Conservation (phyloP, 2,113 vertebrate genomes). For the Callocephalon fimbriatum region DNA sequence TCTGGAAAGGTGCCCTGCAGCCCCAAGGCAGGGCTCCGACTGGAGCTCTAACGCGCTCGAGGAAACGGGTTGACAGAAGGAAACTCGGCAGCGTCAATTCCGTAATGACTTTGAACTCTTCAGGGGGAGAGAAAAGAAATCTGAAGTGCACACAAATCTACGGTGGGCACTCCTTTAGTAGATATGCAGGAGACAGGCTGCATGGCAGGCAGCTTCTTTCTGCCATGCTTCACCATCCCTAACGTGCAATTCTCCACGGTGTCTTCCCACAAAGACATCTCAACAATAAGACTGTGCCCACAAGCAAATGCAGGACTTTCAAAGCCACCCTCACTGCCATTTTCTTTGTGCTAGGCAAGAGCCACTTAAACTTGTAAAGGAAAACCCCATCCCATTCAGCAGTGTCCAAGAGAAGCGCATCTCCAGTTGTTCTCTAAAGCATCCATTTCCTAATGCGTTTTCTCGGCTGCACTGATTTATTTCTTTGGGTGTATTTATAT, state of each 20-base stretch:
- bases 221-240: neutral
- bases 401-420: neutral
- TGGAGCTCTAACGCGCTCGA: rapidly evolving
- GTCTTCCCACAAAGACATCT: neutral
- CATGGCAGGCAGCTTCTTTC: neutral
- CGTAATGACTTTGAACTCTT: neutral
- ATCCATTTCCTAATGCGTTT: neutral
- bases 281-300: neutral
- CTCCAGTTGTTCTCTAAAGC: neutral
- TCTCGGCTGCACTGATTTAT: neutral
- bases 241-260: neutral
- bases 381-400: neutral
- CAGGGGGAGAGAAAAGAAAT: neutral
- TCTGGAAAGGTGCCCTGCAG: neutral
- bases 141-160: neutral
- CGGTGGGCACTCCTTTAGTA: neutral
- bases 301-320: neutral
- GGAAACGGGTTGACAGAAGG: neutral
- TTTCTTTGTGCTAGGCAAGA: neutral
- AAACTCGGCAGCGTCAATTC: too few species aligned
- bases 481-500: neutral
- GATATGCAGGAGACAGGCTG: neutral
- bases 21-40: too few species aligned
- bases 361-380: neutral
- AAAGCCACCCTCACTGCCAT: neutral